These are phyloP conservation scores for Brachypteracias leptosomus DNA, from an alignment of 2,113 vertebrate genomes.

Conservation along the genomic window DNA sequence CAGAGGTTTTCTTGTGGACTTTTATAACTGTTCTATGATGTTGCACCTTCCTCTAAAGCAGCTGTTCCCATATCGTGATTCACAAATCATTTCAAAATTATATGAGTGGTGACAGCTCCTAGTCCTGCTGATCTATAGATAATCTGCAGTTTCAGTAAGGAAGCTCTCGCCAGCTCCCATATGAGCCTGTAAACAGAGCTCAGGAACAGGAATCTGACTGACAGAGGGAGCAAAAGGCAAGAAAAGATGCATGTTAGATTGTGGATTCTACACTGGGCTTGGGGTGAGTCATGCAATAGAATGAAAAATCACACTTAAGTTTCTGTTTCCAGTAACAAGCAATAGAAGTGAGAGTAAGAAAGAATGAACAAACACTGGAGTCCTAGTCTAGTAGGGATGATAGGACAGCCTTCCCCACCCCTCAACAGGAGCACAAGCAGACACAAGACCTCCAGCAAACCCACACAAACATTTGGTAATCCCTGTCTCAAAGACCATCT, in stretches of 20 bases:
- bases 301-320: background rate
- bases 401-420: background rate
- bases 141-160: background rate
- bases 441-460: background rate
- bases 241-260: background rate
- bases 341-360: background rate
- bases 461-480: background rate
- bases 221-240: background rate
- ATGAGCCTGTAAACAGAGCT: background rate
- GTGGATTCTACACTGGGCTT: background rate
- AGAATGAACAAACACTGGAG: background rate
- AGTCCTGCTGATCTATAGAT: background rate
- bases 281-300: background rate
- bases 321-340: conserved; percentile 11
- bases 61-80: background rate
- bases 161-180: background rate
- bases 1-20: background rate
- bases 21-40: background rate
- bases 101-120: background rate
- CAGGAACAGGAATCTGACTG: background rate
- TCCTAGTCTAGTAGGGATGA: background rate
- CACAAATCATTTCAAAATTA: background rate
- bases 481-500: background rate
- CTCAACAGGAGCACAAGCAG: background rate
- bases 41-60: conserved; percentile 58